phyloP scores from a whole-genome alignment of 1,140 invertebrate genomes.

The Drosophila quadrilineata region DNA sequence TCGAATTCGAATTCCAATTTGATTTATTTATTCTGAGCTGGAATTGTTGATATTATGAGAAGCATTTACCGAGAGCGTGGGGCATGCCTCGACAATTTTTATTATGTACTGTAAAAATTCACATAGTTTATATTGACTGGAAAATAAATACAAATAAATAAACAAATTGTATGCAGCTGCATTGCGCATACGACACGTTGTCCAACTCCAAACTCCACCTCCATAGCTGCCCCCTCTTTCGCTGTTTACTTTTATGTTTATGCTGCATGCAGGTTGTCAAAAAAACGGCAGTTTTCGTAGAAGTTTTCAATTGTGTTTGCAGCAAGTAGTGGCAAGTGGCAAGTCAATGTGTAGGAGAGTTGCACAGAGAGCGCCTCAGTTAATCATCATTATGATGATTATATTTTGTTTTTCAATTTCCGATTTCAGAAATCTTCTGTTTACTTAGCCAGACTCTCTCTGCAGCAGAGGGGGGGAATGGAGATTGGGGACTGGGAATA shows the following conservation, averaged over 20 bases:
- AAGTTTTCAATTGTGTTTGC: conserved; percentile 71
- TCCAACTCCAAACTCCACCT: conserved; percentile 14
- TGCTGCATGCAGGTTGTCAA: conserved; percentile 66
- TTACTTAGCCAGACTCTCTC: too few relatives aligned
- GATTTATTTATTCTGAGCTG: conserved; percentile 59
- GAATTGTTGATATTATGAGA: conserved; percentile 43
- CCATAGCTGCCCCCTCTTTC: too few relatives aligned
- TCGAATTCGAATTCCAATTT: conserved; percentile 44
- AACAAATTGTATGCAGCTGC: conserved; percentile 42
- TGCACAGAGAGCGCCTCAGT: conserved; percentile 5
- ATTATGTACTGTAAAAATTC: conserved; percentile 77
- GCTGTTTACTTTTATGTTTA: conserved; percentile 66
- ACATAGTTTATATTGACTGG: conserved; percentile 78
- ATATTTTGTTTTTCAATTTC: conserved; percentile 59
- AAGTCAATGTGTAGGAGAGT: conserved; percentile 38
- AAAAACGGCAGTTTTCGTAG: conserved; percentile 67
- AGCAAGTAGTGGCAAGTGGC: conserved; percentile 44
- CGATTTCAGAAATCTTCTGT: conserved; percentile 33
- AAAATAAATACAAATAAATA: conserved; percentile 79
- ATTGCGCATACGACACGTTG: conserved; percentile 65
- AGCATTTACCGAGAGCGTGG: conserved; percentile 22
- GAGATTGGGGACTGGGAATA: not conserved
- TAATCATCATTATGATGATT: conserved; percentile 74
- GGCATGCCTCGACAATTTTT: conserved; percentile 23
- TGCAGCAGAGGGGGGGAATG: too few relatives aligned